Percentiles rank a stretch among this genome's conserved stretches.
Conservation (phyloP, 2,797 vertebrate genomes). For the Micropoecilia bifurca region DNA sequence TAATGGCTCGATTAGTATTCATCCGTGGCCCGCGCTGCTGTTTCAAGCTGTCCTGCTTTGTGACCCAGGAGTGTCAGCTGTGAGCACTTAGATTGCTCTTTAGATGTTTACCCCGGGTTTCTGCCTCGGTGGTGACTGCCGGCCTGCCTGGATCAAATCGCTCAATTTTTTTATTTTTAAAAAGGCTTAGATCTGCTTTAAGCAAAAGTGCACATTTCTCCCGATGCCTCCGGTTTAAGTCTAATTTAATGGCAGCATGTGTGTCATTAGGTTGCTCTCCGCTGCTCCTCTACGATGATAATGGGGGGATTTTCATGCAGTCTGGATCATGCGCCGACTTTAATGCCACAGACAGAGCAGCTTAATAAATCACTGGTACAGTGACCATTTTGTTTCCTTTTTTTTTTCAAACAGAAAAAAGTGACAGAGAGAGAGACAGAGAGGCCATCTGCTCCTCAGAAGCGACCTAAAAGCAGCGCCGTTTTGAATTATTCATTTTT, state of each 20-base stretch:
- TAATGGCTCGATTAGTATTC: conserved; percentile 54
- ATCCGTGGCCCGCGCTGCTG: conserved; percentile 53
- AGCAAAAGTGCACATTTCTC: conserved; percentile 68
- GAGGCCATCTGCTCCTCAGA: conserved; percentile 66
- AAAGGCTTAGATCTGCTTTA: conserved; percentile 76
- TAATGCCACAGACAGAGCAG: conserved; percentile 57
- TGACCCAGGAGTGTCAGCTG: conserved; percentile 53
- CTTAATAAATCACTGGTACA: conserved; percentile 62
- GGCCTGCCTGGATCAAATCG: conserved; percentile 48
- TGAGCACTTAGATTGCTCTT: conserved; percentile 38
- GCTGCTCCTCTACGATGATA: conserved; percentile 58
- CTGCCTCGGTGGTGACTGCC: conserved; percentile 39
- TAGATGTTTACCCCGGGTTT: conserved; percentile 69
- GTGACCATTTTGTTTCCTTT: conserved; percentile 69
- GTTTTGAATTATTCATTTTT: conserved; percentile 77
- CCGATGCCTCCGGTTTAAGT: conserved; percentile 59
- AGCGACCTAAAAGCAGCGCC: conserved; percentile 66
- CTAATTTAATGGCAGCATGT: conserved; percentile 54
- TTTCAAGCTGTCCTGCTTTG: conserved; percentile 48
- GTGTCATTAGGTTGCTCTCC: conserved; percentile 67
- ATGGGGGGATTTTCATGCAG: conserved; percentile 60
- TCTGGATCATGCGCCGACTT: conserved; percentile 68
- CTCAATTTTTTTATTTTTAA: conserved; percentile 36
- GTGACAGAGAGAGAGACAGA: not conserved
- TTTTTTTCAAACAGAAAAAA: conserved; percentile 4